phyloP scores from a whole-genome alignment of 2,888 invertebrate species.

The Bugula neritina region DNA sequence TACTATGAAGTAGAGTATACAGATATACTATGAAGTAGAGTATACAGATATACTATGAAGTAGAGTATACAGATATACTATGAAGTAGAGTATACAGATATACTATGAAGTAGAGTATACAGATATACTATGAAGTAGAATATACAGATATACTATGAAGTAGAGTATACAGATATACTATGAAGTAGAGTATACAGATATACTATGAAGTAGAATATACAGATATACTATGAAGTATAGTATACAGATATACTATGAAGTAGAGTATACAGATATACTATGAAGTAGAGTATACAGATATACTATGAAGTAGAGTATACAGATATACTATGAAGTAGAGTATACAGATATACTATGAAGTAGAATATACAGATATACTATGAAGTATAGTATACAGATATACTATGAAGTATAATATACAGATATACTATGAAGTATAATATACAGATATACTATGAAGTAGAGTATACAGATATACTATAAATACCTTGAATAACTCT shows the following conservation, averaged over 20 bases:
- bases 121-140: conserved; percentile 18
- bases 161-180: conserved; percentile 14
- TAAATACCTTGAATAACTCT: conserved; percentile 61
- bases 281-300: conserved; percentile 10
- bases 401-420: not conserved
- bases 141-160: conserved; percentile 16
- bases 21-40: conserved; percentile 16
- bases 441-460: conserved; percentile 16
- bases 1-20: not conserved
- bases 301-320: not conserved
- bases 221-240: conserved; percentile 16
- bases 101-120: not conserved
- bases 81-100: conserved; percentile 10
- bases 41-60: conserved; percentile 16
- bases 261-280: conserved; percentile 14
- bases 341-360: conserved; percentile 16
- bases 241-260: conserved; percentile 16
- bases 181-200: conserved; percentile 10
- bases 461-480: not conserved
- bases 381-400: conserved; percentile 11
- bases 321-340: conserved; percentile 16
- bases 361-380: conserved; percentile 16
- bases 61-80: conserved; percentile 14
- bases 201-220: not conserved
- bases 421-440: conserved; percentile 18